These are phyloP conservation scores for Catocala fraxini DNA, from an alignment of 2,888 invertebrate species.

Conservation along the genomic window DNA sequence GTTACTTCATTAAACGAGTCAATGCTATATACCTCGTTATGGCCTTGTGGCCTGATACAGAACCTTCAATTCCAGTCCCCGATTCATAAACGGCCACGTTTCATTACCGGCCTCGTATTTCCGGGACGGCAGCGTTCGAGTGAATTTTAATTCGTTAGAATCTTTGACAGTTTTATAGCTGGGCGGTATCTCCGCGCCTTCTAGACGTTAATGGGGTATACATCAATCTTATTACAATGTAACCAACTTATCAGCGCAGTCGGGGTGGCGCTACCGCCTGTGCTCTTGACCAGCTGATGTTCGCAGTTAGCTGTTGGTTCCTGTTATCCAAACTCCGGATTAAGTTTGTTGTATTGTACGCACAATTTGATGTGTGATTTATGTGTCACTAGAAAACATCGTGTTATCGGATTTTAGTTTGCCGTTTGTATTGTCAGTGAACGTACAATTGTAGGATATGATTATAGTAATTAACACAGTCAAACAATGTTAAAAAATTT, in stretches of 20 bases:
- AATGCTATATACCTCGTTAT: constrained; percentile 29
- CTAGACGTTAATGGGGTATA: constrained; percentile 43
- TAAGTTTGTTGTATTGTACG: background rate
- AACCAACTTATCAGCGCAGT: too few relatives aligned
- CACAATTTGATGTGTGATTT: constrained; percentile 20
- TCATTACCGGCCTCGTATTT: constrained; percentile 43
- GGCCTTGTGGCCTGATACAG: constrained; percentile 39
- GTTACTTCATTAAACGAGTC: background rate
- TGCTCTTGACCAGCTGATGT: too few relatives aligned
- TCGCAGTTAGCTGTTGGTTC: too few relatives aligned
- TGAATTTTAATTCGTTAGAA: constrained; percentile 47
- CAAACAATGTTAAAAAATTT: too few relatives aligned
- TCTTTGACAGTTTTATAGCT: constrained; percentile 48
- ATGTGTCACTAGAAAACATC: constrained; percentile 18
- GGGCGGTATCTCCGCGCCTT: constrained; percentile 27
- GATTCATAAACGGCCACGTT: constrained; percentile 46
- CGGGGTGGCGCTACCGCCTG: too few relatives aligned
- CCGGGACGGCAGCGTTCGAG: constrained; percentile 35
- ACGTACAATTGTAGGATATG: too few relatives aligned
- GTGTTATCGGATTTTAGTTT: constrained; percentile 11
- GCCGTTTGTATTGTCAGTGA: too few relatives aligned
- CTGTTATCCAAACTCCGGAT: too few relatives aligned
- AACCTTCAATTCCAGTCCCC: constrained; percentile 40
- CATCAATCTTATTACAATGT: constrained; percentile 38
- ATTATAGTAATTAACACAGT: too few relatives aligned